Evolutionary conservation across 2,113 vertebrate species (phyloP), one percentile per base, ranked within the genome.

Genomic region (Herpetotheres cachinnans): DNA sequence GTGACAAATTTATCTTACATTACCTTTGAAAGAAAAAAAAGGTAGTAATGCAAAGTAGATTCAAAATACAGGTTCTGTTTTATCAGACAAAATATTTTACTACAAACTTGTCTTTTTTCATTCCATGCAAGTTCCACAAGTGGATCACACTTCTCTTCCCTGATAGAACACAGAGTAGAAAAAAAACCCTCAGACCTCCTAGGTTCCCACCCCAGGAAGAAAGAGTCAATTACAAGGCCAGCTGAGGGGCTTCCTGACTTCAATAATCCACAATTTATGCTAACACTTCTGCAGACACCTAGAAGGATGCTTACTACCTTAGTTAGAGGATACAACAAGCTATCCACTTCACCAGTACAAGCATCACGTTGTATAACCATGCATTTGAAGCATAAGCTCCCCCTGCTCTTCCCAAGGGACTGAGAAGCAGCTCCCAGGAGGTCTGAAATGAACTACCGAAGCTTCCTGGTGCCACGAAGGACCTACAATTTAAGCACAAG

Each of bases 301-400:
- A 56, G 46, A 25, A 86, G 54, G 59, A 50, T n/a, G 49, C 13
- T 2, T 6, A 22, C 7, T 32, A 63, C 19, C 36, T 0, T 7
- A 59, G 62, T 16, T 42, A 54, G 47, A 73, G 71, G 40, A 50
- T n/a, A 67, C 47, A 29, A 32, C 6, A 30, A 47, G 32, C 42
- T 38, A 82, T 2, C 11, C 27, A 3, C 46, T 6, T 10, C 34
- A 10, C 40, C 19, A 62, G 18, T 4, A 10, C 32, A 61, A 40
- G 8, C 49, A 44, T 1, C 15, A 5, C 1, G 5, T 1, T 50
- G 20, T 7, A 13, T 2, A 20, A 46, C 10, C 61, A 14, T 0
- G 10, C 38, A 20, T 18, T 3, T 25, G 27, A 42, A 74, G 65
- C 6, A 2, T 1, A n/a, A 87, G 66, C 62, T 92, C 34, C 2